phyloP scores from a whole-genome alignment of 2,888 invertebrate genomes.

The Amphipyra berbera region DNA sequence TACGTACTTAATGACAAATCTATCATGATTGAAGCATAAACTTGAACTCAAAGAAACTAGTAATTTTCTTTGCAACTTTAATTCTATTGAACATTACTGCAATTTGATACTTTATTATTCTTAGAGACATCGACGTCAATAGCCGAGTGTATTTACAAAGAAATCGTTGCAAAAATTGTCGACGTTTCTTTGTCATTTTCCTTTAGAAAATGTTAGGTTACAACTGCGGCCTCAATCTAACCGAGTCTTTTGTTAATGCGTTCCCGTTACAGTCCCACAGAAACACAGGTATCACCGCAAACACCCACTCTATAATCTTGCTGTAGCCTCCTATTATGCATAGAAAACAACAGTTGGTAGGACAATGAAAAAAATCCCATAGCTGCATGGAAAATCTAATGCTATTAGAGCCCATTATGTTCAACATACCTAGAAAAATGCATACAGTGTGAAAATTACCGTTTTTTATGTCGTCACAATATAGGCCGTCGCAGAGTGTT shows the following conservation, averaged over 20 bases:
- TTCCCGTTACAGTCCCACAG: conserved; percentile 81
- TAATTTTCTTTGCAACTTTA: conserved; percentile 48
- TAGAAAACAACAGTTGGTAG: conserved; percentile 78
- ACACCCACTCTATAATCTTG: conserved; percentile 80
- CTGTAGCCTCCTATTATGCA: conserved; percentile 77
- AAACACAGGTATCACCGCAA: conserved; percentile 78
- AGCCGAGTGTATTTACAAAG: conserved; percentile 39
- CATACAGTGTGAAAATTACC: conserved; percentile 66
- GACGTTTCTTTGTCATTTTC: conserved; percentile 75
- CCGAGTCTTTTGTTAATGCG: conserved; percentile 77
- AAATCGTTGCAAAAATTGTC: conserved; percentile 59
- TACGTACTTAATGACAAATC: too few relatives aligned
- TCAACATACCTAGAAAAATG: conserved; percentile 59
- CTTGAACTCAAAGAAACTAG: conserved; percentile 42
- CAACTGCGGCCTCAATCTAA: conserved; percentile 66
- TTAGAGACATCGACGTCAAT: conserved; percentile 22
- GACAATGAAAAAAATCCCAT: conserved; percentile 83
- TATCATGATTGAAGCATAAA: background rate
- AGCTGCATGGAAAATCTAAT: conserved; percentile 80
- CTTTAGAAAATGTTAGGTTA: conserved; percentile 71
- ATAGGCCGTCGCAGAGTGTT: conserved; percentile 42
- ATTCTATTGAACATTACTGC: conserved; percentile 48
- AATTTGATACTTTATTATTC: conserved; percentile 47
- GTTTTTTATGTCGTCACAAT: conserved; percentile 65
- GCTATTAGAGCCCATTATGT: conserved; percentile 76